Evolutionary conservation across 2,888 invertebrate species (phyloP), one percentile per base, ranked within the genome.

Genomic region (Zaprionus obscuricornis): DNA sequence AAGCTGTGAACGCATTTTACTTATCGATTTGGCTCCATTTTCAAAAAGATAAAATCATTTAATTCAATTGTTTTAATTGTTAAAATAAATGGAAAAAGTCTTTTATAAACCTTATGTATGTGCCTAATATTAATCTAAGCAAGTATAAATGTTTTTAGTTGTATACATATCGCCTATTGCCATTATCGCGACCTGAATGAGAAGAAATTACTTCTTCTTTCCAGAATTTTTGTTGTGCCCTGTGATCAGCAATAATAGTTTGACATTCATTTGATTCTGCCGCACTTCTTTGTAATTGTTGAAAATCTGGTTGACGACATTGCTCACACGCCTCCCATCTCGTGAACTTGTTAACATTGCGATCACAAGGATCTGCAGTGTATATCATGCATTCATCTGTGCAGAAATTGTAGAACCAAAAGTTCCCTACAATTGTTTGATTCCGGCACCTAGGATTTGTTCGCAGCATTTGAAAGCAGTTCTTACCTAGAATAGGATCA

Each of bases 351-450:
- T 88, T 88, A 0, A 58, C 33, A 54, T 88, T 88, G 3, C 66
- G 79, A 73, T 88, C 88, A 36, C 88, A 88, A 0, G 60, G 51
- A 73, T 86, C 85, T 2, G 81, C 71, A 0, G 87, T 72, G 51
- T 62, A 88, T 0, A 88, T 26, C 87, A 88, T 87, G 52, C 88
- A 88, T 10, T 86, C 76, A 47, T 88, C 79, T 2, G 58, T 40
- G 39, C 88, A 88, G 39, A 75, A 85, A 51, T 88, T 88, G 29
- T 87, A 88, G 52, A 87, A 88, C 88, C 88, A 88, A 36, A 71
- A 87, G 37, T 88, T 83, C 0, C 71, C 94, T 52, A 93, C 56
- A 2, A 74, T 66, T 5, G 66, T 74, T 6, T 66, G 60, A 52
- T 85, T 66, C 2, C 5, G 31, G 39, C 82, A 82, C 3, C 39